A percentile compares a stretch with the other conserved stretches of the same genome.
Conservation (phyloP, 1,140 invertebrate genomes). For the Drosophila grimshawi region DNA sequence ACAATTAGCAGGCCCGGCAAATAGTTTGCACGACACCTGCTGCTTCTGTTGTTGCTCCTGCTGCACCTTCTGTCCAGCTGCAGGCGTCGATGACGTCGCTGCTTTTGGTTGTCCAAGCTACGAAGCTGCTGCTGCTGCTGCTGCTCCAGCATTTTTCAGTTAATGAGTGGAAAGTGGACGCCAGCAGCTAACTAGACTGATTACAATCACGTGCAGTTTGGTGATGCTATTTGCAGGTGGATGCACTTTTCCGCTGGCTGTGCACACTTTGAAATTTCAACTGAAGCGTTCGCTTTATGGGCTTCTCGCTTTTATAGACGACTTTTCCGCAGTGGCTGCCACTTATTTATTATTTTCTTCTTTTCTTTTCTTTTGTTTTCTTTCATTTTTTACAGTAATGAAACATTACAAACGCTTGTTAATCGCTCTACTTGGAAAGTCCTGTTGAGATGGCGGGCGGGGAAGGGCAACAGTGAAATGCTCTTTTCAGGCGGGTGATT, state of each 20-base stretch:
- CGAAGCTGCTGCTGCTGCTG: neutral
- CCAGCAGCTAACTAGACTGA: conserved; percentile 31
- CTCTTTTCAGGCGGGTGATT: conserved; percentile 73
- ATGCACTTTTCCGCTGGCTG: conserved; percentile 36
- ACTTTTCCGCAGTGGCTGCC: neutral
- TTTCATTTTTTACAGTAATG: conserved; percentile 69
- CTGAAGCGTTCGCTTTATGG: conserved; percentile 67
- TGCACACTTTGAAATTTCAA: conserved; percentile 76
- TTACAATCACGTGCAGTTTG: conserved; percentile 37
- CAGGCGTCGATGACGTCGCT: conserved; percentile 34
- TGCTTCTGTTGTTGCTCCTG: conserved; percentile 6
- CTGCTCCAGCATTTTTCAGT: conserved; percentile 42
- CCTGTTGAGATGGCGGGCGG: neutral
- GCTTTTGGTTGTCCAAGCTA: conserved; percentile 1
- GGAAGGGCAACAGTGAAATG: conserved; percentile 73
- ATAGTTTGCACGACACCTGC: conserved; percentile 42
- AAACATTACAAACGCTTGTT: conserved; percentile 82
- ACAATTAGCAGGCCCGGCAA: conserved; percentile 65
- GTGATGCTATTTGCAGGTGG: neutral
- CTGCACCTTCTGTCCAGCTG: conserved; percentile 20
- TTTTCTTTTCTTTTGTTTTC: conserved; percentile 18
- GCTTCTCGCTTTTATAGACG: conserved; percentile 70
- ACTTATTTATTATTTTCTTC: conserved; percentile 7
- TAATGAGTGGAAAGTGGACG: neutral
- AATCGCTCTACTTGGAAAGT: conserved; percentile 53